Base-by-base conservation (phyloP, 2,113 vertebrate species). In the Heterotilapia buettikoferi region DNA sequence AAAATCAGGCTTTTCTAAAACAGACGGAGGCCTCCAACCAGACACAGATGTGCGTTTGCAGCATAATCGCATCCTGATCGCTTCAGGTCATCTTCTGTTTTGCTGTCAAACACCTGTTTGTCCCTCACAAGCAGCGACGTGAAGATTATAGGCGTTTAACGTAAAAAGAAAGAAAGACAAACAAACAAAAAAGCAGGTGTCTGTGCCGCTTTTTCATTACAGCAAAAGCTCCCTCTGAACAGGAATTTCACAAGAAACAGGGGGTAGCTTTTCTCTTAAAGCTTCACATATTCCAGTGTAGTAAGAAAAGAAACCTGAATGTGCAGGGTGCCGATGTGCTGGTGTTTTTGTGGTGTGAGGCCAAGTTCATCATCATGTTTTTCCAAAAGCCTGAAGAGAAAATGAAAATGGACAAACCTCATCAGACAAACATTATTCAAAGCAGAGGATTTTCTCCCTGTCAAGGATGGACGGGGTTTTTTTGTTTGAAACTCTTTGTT, bases 391-490 rank as follows among this genome's bases (percentile, higher is more conserved):
- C 14, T 47, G 24, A 76, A 76, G 40, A 6, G 68, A 76, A 76
- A 76, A 76, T 47, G 40, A 76, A 76, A 76, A 47, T 71, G 66
- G 66, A 21, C n/a, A 43, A 71, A 43, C 36, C 36, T 66, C 61
- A 38, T 0, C 61, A 66, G 61, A 66, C 36, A 68, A 68, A 68
- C 33, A 73, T 73, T 45, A 45, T 10, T 73, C 40, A 47, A 45
- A 73, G 40, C 40, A 11, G 68, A 47, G n/a, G 36, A 68, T 24
- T 68, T 68, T 68, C 19, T 40, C 36, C 8, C 40, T 29, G 5
- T 16, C 21, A 29, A 29, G 43, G 71, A 29, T 12, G 71, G 6
- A 47, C 6, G 24, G 40, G 68, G 24, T 1, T 7, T 76, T 21
- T 21, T 1, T 18, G 40, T 73, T 73, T 26, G 61, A 76, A 76